Percentiles rank a stretch among this genome's conserved stretches.
phyloP scores from a whole-genome alignment of 2,797 vertebrate genomes.

The Alouatta caraya region DNA sequence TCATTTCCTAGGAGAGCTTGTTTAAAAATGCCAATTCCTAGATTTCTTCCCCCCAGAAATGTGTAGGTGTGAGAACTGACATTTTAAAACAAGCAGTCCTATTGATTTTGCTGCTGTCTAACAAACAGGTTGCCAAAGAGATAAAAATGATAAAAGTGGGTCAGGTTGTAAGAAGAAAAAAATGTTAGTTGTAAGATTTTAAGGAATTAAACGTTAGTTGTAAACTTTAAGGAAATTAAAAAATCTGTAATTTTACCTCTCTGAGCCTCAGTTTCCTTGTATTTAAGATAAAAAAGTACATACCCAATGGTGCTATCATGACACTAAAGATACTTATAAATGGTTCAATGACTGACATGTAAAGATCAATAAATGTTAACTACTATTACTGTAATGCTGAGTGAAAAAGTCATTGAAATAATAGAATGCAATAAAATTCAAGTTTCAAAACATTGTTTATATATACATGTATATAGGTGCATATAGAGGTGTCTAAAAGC shows the following conservation, averaged over 20 bases:
- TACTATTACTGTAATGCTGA: neutral
- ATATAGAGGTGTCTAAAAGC: neutral
- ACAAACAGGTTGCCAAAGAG: neutral
- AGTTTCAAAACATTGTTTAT: neutral
- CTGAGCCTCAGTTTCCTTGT: neutral
- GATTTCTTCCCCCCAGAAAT: neutral
- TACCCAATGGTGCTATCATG: neutral
- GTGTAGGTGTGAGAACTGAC: neutral
- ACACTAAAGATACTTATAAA: neutral
- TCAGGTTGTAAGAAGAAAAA: neutral
- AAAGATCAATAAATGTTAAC: neutral
- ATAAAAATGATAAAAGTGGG: neutral
- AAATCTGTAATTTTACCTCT: neutral
- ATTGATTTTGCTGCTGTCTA: conserved; percentile 23
- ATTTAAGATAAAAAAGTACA: neutral
- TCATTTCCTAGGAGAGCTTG: neutral
- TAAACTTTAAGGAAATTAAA: neutral
- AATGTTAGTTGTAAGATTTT: neutral
- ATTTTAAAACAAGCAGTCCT: conserved; percentile 5
- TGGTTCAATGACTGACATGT: neutral
- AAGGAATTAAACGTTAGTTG: neutral
- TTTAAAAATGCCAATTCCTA: neutral
- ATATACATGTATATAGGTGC: neutral
- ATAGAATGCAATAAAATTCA: neutral
- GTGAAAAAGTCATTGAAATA: conserved; percentile 1